These are phyloP conservation scores for Antheraea yamamai DNA, from an alignment of 2,888 invertebrate genomes.

Conservation along the genomic window DNA sequence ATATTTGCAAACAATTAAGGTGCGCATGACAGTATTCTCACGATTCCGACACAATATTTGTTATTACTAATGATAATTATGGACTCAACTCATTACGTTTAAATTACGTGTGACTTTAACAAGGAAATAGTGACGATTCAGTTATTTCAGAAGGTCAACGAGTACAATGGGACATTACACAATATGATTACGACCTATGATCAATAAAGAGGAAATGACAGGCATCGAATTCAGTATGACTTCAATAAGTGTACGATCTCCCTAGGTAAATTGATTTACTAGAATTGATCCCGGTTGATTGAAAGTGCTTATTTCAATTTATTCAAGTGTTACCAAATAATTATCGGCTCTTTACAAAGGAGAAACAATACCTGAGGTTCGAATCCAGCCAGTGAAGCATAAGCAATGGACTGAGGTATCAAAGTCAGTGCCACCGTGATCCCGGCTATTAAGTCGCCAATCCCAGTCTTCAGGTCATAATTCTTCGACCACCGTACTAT, in stretches of 20 bases:
- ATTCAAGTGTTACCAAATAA: not conserved
- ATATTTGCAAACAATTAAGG: not conserved
- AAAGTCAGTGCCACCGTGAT: constrained; percentile 89
- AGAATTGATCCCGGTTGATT: not conserved
- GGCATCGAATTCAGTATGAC: not conserved
- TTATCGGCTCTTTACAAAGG: not conserved
- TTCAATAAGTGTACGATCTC: not conserved
- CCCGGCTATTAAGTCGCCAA: constrained; percentile 88
- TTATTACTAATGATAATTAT: not conserved
- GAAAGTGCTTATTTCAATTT: not conserved
- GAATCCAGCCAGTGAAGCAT: constrained; percentile 87
- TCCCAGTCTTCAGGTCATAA: constrained; percentile 79
- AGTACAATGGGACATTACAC: constrained; percentile 14
- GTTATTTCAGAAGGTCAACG: constrained; percentile 11
- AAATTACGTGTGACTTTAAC: not conserved
- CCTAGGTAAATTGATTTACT: not conserved
- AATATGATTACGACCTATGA: constrained; percentile 17
- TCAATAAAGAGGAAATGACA: constrained; percentile 18
- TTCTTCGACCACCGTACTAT: constrained; percentile 82
- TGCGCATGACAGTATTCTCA: not conserved
- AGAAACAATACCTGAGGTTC: constrained; percentile 84
- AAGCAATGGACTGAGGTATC: constrained; percentile 90
- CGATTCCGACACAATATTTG: not conserved
- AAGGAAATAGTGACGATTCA: not conserved
- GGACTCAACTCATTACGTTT: not conserved